phyloP scores from a whole-genome alignment of 2,797 vertebrate genomes.

The Micropoecilia bifurca region DNA sequence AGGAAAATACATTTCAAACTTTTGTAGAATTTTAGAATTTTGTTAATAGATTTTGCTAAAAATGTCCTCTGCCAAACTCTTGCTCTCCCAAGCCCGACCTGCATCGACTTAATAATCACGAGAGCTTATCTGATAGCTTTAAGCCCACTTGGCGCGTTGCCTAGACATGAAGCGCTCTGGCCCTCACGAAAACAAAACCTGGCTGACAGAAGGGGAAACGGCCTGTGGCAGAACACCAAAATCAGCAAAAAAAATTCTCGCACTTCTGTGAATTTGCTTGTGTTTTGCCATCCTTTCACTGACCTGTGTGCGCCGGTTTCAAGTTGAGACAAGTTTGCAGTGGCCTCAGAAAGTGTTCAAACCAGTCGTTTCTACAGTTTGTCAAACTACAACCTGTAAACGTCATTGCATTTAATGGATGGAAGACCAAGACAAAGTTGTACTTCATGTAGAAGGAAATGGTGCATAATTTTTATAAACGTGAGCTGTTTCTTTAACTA shows the following conservation, averaged over 20 bases:
- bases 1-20: not conserved
- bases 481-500: not conserved
- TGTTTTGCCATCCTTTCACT: not conserved
- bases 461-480: not conserved
- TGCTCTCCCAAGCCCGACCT: not conserved
- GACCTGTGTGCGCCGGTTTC: not conserved
- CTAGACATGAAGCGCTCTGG: not conserved
- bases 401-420: not conserved
- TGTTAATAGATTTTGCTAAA: not conserved
- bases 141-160: conserved; percentile 8
- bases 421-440: not conserved
- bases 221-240: not conserved
- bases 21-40: not conserved
- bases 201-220: conserved; percentile 11
- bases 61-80: not conserved
- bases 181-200: conserved; percentile 8
- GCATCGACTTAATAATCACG: not conserved
- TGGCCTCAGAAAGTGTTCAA: not conserved
- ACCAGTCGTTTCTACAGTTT: not conserved
- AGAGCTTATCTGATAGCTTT: conserved; percentile 5
- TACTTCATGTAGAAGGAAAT: not conserved
- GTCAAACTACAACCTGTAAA: not conserved
- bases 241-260: conserved; percentile 1
- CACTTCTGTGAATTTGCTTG: not conserved
- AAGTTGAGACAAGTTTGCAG: not conserved